These are phyloP conservation scores for Cacoxenus indagator DNA, from an alignment of 2,888 invertebrate genomes.

Conservation along the genomic window DNA sequence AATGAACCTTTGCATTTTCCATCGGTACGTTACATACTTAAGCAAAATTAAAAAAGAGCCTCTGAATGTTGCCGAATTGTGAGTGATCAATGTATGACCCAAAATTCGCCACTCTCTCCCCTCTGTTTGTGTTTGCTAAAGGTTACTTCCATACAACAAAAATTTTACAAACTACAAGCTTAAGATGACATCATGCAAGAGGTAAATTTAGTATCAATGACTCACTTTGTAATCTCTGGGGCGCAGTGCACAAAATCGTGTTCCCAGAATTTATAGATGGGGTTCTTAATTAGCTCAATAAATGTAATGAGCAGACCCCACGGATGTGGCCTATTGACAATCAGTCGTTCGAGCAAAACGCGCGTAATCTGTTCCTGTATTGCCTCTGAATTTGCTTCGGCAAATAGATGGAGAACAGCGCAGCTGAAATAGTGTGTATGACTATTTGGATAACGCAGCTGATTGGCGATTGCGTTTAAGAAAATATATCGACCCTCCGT, in stretches of 20 bases:
- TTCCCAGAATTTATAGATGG: constrained; percentile 98
- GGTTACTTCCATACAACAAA: not conserved
- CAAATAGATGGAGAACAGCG: constrained; percentile 95
- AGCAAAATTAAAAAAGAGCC: too few relatives aligned
- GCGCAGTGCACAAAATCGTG: constrained; percentile 99
- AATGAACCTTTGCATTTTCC: too few relatives aligned
- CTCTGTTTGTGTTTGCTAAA: too few relatives aligned
- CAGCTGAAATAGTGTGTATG: constrained; percentile 99
- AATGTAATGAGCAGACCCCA: constrained; percentile 99
- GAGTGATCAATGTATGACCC: too few relatives aligned
- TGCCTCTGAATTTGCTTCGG: constrained; percentile 96
- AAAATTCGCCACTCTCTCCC: too few relatives aligned
- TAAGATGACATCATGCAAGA: too few relatives aligned
- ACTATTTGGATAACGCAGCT: constrained; percentile 98
- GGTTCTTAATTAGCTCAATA: constrained; percentile 99
- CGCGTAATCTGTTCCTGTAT: constrained; percentile 99
- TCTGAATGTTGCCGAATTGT: too few relatives aligned
- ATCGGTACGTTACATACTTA: too few relatives aligned
- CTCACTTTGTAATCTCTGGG: constrained; percentile 98
- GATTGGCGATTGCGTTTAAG: constrained; percentile 98
- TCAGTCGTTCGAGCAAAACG: constrained; percentile 94
- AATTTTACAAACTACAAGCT: too few relatives aligned
- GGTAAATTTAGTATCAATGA: constrained; percentile 42
- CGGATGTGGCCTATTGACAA: constrained; percentile 98
- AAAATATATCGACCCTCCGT: constrained; percentile 97